These are phyloP conservation scores for Odontamblyopus rebecca DNA, from an alignment of 2,797 vertebrate species.

Conservation along the genomic window DNA sequence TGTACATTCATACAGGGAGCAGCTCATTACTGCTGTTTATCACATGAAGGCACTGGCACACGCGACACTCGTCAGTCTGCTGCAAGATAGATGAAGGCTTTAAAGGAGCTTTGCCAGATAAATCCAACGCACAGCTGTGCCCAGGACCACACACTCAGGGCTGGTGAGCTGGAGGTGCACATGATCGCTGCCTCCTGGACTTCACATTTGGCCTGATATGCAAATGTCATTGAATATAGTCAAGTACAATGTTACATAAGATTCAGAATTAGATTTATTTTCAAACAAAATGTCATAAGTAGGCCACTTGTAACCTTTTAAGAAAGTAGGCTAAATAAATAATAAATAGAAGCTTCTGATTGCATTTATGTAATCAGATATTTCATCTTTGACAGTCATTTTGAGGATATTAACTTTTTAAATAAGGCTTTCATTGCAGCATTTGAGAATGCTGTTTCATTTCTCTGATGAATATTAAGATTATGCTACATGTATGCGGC, in stretches of 20 bases:
- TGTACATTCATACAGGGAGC: conserved; percentile 33
- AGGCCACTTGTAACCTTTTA: neutral
- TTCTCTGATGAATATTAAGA: neutral
- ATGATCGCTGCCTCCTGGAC: conserved; percentile 46
- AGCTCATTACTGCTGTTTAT: conserved; percentile 30
- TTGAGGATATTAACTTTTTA: neutral
- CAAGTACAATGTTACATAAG: neutral
- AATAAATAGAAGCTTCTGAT: neutral
- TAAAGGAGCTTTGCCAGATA: conserved; percentile 74
- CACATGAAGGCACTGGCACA: conserved; percentile 14
- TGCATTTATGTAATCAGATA: neutral
- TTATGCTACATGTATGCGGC: no score
- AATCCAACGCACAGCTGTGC: conserved; percentile 78
- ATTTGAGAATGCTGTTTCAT: neutral
- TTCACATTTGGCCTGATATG: conserved; percentile 22
- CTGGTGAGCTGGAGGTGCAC: conserved; percentile 27
- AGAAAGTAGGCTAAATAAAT: neutral
- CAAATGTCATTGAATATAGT: conserved; percentile 7
- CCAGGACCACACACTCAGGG: conserved; percentile 45
- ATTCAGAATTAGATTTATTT: neutral
- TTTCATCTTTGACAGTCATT: neutral
- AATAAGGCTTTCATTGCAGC: neutral
- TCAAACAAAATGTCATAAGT: neutral
- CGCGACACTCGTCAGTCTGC: conserved; percentile 25
- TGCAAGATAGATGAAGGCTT: conserved; percentile 61